Percentiles rank a stretch among this genome's conserved stretches.
Evolutionary conservation across 2,113 vertebrate genomes (phyloP).

Genomic region (Bubalus kerabau): DNA sequence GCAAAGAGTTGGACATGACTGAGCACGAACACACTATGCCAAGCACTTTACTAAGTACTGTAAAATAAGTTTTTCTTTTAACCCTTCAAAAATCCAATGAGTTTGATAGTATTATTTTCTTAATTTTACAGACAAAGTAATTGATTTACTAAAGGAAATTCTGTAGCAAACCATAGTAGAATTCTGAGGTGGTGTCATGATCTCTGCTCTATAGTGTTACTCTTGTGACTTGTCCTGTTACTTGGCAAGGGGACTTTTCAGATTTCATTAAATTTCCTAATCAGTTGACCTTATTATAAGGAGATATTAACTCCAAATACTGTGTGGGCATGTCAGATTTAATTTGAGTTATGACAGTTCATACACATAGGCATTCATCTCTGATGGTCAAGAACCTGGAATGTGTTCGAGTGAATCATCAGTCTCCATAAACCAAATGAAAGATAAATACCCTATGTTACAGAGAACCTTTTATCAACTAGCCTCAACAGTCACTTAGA

Average conservation of each 20-base stretch:
- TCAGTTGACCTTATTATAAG: not conserved
- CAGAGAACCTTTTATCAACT: not conserved
- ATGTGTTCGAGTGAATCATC: conserved; percentile 44
- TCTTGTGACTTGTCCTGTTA: not conserved
- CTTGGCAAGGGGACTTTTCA: not conserved
- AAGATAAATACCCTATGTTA: not conserved
- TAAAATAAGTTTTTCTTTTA: not conserved
- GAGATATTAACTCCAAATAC: conserved; percentile 45
- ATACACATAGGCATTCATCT: conserved; percentile 24
- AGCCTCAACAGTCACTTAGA: not conserved
- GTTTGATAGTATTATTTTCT: not conserved
- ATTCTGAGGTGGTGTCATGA: not conserved
- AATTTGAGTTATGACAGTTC: conserved; percentile 65
- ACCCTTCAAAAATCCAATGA: not conserved
- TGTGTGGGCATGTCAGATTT: conserved; percentile 63
- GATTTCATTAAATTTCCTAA: conserved; percentile 50
- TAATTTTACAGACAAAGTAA: not conserved
- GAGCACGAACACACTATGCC: accelerated
- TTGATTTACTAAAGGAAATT: not conserved
- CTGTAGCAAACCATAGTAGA: not conserved
- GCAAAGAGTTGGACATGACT: not conserved
- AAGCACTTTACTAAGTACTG: not conserved
- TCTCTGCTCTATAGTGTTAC: not conserved
- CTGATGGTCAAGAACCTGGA: conserved; percentile 45
- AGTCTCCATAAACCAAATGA: not conserved